Evolutionary conservation across 2,888 invertebrate genomes (phyloP), one percentile per base, ranked within the genome.

Genomic region (Drosophila siamana): DNA sequence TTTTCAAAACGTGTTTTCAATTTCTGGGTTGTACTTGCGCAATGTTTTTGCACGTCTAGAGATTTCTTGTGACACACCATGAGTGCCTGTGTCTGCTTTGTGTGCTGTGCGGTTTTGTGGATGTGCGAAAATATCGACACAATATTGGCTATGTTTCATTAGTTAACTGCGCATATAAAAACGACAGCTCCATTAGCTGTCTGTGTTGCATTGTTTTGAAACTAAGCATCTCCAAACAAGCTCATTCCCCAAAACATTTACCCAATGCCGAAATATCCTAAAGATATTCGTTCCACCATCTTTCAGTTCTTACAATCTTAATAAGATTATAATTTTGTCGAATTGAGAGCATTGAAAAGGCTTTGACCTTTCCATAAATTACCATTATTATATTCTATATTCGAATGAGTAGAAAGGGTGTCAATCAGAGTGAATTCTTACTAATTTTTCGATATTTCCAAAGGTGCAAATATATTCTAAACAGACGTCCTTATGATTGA

Each of bases 121-220:
- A 41, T 59, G 52, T 63, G 63, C 40, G 70, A 60, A 76, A 60
- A 60, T 64, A 54, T 51, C 55, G 67, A 64, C 61, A 76, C 55
- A 48, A 71, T 79, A 56, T 66, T 67, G 67, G 59, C 43, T 63
- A 57, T 59, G 60, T 74, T 74, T 76, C 74, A 74, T 72, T 77
- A 72, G 57, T 66, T 55, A 61, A 71, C 65, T 73, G 73, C 73
- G 73, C 77, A 74, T 56, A 73, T 64, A 64, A 62, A 72, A 68
- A 30, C 56, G 73, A 68, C 74, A 74, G 73, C 19, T 63, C 44
- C 70, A 77, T 74, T 72, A 70, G 65, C 40, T 22, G 16, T 41
- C 38, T 41, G 46, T 55, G 26, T 50, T 60, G 70, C 64, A 41
- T 72, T 44, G 33, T 41, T 22, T 30, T 4, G n/a, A 26, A 48